Evolutionary conservation across 2,113 vertebrate species (phyloP).

Genomic region (Pterocles gutturalis): DNA sequence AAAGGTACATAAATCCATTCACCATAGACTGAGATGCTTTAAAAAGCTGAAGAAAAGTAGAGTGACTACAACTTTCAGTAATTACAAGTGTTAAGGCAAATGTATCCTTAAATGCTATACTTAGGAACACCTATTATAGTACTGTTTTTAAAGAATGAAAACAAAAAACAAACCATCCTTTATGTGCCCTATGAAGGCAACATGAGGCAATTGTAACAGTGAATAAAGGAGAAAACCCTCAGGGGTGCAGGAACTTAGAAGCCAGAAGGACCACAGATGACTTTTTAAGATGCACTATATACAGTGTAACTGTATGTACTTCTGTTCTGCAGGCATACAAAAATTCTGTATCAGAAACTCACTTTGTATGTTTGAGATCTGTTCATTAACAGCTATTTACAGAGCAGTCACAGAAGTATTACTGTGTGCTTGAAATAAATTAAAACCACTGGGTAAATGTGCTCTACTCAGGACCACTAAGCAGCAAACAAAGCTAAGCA

Average conservation of each 20-base stretch:
- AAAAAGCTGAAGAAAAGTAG: not conserved
- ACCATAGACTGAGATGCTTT: not conserved
- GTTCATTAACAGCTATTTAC: slow-evolving; percentile 6
- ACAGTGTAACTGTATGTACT: not conserved
- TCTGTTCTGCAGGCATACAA: not conserved
- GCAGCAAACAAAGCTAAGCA: not conserved
- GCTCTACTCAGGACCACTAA: not conserved
- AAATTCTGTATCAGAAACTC: not conserved
- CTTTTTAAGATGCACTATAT: not conserved
- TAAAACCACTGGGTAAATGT: not conserved
- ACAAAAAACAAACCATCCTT: not conserved
- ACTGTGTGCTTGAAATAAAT: not conserved
- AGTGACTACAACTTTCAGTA: not conserved
- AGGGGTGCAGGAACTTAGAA: not conserved
- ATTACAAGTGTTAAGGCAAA: not conserved
- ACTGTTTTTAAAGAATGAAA: not conserved
- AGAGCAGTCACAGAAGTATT: not conserved
- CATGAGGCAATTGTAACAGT: not conserved
- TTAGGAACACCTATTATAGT: not conserved
- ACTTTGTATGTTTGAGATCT: not conserved
- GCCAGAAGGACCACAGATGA: not conserved
- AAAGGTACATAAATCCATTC: not conserved
- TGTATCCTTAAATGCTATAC: not conserved
- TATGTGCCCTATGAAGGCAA: not conserved
- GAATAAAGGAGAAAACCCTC: not conserved